Base-by-base conservation (phyloP, 2,797 vertebrate species). In the Gephyroberyx darwinii region DNA sequence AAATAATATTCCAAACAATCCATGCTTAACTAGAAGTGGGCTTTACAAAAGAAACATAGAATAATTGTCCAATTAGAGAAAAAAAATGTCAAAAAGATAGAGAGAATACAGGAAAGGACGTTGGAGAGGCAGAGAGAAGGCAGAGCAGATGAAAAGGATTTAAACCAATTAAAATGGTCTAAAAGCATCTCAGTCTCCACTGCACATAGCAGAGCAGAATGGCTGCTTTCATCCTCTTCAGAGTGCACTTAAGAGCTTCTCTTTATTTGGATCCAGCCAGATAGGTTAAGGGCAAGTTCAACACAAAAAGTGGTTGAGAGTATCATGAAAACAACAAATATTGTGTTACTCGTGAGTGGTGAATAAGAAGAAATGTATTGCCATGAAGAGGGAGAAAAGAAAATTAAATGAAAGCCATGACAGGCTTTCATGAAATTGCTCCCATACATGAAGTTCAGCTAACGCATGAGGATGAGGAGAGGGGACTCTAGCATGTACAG, bases 51-150 rank as follows among this genome's bases (percentile, higher is more conserved):
- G 72, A 65, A 82, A 82, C 65, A 61, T 69, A 64, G 72, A 77
- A 71, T 86, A 88, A 90, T 83, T 89, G 89, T 86, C 90, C 89
- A 92, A 92, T 92, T 92, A 90, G 72, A 84, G 79, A 56, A 47
- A 73, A 85, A 71, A 88, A 85, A 85, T 89, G 82, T 88, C 81
- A 86, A 50, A 67, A 65, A 75, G 62, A 80, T 56, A 78, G 68
- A 72, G 61, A 72, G 69, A 72, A 60, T 5, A 20, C 26, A 70
- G 54, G 41, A 59, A 87, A 71, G 61, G 77, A 56, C 69, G 69
- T 30, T 71, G 57, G 69, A 71, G 67, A 81, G 58, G 76, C 57
- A 54, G 68, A 63, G 74, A 56, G 45, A 65, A 75, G 62, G 4
- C 56, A 64, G 80, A 82, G 78, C 66, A 84, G 71, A 88, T 90